A percentile compares a stretch with the other conserved stretches of the same genome.
Conservation (phyloP, 2,113 vertebrate species). For the Callionymus lyra region DNA sequence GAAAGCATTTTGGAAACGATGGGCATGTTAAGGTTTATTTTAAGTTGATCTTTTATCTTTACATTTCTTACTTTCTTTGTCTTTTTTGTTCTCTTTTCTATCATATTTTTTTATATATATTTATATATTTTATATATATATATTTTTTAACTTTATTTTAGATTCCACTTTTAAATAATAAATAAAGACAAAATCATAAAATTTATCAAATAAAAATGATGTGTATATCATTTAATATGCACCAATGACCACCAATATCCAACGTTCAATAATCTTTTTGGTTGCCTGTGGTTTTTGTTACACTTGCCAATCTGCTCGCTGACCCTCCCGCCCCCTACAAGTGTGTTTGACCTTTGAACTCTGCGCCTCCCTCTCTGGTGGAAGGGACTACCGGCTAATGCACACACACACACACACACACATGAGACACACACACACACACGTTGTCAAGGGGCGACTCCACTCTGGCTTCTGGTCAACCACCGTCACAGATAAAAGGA, state of each 20-base stretch:
- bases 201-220: too few relatives aligned
- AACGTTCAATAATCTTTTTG: constrained; percentile 1
- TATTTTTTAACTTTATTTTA: not conserved
- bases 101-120: too few relatives aligned
- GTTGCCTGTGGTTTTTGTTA: constrained; percentile 61
- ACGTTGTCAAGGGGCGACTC: constrained; percentile 32
- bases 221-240: too few relatives aligned
- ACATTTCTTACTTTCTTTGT: too few relatives aligned
- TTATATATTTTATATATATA: not conserved
- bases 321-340: constrained; percentile 67
- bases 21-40: too few relatives aligned
- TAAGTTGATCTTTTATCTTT: too few relatives aligned
- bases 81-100: too few relatives aligned
- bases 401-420: constrained; percentile 37
- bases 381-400: constrained; percentile 22
- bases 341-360: constrained; percentile 78
- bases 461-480: constrained; percentile 39
- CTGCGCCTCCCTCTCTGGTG: constrained; percentile 65
- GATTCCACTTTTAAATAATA: not conserved
- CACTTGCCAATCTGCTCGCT: constrained; percentile 68
- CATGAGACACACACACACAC: constrained; percentile 34
- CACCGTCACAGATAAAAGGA: constrained; percentile 49
- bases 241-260: too few relatives aligned
- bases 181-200: not conserved
- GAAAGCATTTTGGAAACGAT: too few relatives aligned